Evolutionary conservation across 2,888 invertebrate species (phyloP).

Genomic region (Clostera curtula): DNA sequence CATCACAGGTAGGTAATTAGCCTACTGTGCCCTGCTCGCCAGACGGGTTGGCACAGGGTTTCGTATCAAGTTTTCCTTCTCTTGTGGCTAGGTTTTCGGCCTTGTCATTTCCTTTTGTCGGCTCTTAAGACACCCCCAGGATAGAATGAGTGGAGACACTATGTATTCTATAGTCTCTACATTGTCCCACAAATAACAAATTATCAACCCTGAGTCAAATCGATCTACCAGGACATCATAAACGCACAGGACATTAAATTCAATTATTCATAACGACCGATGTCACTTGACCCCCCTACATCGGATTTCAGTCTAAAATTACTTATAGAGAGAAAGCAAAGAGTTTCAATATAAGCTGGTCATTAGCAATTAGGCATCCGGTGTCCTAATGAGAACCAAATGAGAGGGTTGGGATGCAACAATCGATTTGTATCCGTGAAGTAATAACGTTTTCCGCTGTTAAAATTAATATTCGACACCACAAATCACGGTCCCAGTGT

Average conservation of each 20-base stretch:
- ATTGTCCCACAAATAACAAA: conserved; percentile 32
- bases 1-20: too few species aligned
- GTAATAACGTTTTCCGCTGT: conserved; percentile 57
- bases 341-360: conserved; percentile 47
- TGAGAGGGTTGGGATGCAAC: conserved; percentile 55
- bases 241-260: conserved; percentile 37
- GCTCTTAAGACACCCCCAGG: too few species aligned
- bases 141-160: too few species aligned
- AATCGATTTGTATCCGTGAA: conserved; percentile 70
- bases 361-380: conserved; percentile 66
- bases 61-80: too few species aligned
- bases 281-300: conserved; percentile 20
- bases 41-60: too few species aligned
- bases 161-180: too few species aligned
- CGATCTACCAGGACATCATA: conserved; percentile 29
- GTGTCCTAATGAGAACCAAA: conserved; percentile 66
- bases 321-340: conserved; percentile 34
- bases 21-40: too few species aligned
- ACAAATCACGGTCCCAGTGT: too few species aligned
- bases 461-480: conserved; percentile 24
- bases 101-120: too few species aligned
- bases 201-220: conserved; percentile 36
- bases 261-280: conserved; percentile 38
- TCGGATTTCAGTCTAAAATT: conserved; percentile 14
- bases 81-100: too few species aligned